phyloP scores from a whole-genome alignment of 2,888 invertebrate genomes.

The Limnephilus rhombicus region DNA sequence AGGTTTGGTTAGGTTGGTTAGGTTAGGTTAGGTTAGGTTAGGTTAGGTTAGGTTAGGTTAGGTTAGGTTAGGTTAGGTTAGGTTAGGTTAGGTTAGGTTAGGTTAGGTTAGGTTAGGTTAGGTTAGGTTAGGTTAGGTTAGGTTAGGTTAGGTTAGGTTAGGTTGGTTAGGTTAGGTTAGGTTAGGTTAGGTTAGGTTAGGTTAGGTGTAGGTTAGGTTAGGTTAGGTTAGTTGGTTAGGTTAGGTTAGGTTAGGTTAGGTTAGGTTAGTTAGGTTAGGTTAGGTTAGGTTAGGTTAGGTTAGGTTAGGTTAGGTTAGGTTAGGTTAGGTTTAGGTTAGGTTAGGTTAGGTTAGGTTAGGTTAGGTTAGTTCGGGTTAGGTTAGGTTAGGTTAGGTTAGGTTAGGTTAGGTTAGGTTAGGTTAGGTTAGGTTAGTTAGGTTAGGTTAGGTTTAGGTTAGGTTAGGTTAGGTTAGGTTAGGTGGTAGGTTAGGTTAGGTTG shows the following conservation, averaged over 20 bases:
- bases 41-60: constrained; percentile 65
- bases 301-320: constrained; percentile 56
- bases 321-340: constrained; percentile 66
- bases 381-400: constrained; percentile 36
- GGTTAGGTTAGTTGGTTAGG: no score
- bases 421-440: constrained; percentile 32
- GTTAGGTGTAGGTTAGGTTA: constrained; percentile 41
- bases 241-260: constrained; percentile 45
- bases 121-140: constrained; percentile 66
- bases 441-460: constrained; percentile 36
- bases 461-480: constrained; percentile 51
- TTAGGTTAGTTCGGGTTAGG: constrained; percentile 64
- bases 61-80: constrained; percentile 62
- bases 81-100: constrained; percentile 65
- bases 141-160: constrained; percentile 44
- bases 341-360: constrained; percentile 66
- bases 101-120: constrained; percentile 66
- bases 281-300: constrained; percentile 56
- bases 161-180: constrained; percentile 36
- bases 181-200: constrained; percentile 49
- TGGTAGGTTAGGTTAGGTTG: constrained; percentile 25
- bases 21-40: constrained; percentile 63
- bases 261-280: constrained; percentile 55
- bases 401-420: constrained; percentile 48
- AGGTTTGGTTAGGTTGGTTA: constrained; percentile 51